Conservation (phyloP, 2,797 vertebrate species). For the Antrozous pallidus region DNA sequence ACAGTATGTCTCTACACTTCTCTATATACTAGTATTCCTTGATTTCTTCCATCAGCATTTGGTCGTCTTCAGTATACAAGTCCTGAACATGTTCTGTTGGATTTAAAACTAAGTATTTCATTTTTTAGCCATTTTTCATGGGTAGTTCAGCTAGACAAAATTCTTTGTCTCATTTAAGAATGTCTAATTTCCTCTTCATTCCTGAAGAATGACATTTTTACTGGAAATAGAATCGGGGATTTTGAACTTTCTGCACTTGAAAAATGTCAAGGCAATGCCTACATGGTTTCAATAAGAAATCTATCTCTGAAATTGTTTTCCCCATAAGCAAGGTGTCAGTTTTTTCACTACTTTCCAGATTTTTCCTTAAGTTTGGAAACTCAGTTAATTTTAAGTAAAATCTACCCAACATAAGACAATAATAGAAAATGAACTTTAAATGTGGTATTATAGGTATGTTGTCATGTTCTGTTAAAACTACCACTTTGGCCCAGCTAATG, state of each 20-base stretch:
- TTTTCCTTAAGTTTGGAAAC: not conserved
- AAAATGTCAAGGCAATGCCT: not conserved
- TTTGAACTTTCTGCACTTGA: not conserved
- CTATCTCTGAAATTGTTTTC: not conserved
- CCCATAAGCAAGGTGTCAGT: not conserved
- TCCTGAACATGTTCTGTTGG: not conserved
- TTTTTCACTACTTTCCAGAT: not conserved
- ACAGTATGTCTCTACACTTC: not conserved
- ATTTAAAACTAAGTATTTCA: not conserved
- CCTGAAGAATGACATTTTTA: not conserved
- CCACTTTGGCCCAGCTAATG: not conserved
- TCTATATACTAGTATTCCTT: not conserved
- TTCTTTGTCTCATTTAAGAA: not conserved
- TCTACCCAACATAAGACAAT: not conserved
- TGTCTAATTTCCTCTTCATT: not conserved
- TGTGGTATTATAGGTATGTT: not conserved
- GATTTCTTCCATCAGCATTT: not conserved
- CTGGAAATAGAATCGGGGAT: not conserved
- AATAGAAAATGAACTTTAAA: not conserved
- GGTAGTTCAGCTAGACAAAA: not conserved
- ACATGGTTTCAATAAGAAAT: not conserved
- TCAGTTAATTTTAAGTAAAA: constrained; percentile 19
- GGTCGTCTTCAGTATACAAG: not conserved
- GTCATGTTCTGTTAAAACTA: not conserved
- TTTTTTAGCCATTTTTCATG: not conserved